These are phyloP conservation scores for Tortrix viridana DNA, from an alignment of 2,888 invertebrate species.

Conservation along the genomic window DNA sequence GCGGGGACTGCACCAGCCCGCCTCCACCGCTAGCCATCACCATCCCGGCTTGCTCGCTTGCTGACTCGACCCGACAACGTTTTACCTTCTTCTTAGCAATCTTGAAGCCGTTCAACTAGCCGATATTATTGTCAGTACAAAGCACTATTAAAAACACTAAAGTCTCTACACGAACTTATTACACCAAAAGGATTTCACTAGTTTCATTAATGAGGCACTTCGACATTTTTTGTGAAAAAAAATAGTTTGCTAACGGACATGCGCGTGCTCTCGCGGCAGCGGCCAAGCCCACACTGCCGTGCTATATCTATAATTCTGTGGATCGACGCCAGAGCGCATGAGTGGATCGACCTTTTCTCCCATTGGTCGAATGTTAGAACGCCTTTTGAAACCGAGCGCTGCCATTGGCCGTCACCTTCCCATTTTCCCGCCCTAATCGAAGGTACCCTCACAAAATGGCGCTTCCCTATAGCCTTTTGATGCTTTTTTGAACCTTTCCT, in stretches of 20 bases:
- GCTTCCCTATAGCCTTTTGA: slow-evolving; percentile 80
- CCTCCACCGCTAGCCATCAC: slow-evolving; percentile 82
- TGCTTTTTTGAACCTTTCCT: slow-evolving; percentile 82
- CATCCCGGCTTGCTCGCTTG: slow-evolving; percentile 64
- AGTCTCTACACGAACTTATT: slow-evolving; percentile 51
- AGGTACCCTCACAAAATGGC: slow-evolving; percentile 80
- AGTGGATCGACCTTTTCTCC: slow-evolving; percentile 57
- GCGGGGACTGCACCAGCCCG: slow-evolving; percentile 83
- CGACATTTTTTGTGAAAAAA: slow-evolving; percentile 65
- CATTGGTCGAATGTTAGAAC: slow-evolving; percentile 69
- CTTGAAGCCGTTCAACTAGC: slow-evolving; percentile 27
- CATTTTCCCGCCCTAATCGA: slow-evolving; percentile 75
- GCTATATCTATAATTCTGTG: slow-evolving; percentile 79
- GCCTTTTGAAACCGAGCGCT: slow-evolving; percentile 62
- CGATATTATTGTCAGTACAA: slow-evolving; percentile 30
- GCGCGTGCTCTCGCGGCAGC: slow-evolving; percentile 66
- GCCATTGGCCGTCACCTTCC: slow-evolving; percentile 63
- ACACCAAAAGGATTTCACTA: slow-evolving; percentile 60
- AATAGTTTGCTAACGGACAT: slow-evolving; percentile 54
- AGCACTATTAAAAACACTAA: slow-evolving; percentile 32
- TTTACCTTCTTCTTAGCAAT: slow-evolving; percentile 39
- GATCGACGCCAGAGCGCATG: slow-evolving; percentile 81
- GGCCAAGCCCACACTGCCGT: slow-evolving; percentile 81
- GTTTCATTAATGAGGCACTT: slow-evolving; percentile 69
- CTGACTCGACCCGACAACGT: slow-evolving; percentile 46